Base-by-base conservation (phyloP, 2,113 vertebrate species). In the Pipra filicauda region DNA sequence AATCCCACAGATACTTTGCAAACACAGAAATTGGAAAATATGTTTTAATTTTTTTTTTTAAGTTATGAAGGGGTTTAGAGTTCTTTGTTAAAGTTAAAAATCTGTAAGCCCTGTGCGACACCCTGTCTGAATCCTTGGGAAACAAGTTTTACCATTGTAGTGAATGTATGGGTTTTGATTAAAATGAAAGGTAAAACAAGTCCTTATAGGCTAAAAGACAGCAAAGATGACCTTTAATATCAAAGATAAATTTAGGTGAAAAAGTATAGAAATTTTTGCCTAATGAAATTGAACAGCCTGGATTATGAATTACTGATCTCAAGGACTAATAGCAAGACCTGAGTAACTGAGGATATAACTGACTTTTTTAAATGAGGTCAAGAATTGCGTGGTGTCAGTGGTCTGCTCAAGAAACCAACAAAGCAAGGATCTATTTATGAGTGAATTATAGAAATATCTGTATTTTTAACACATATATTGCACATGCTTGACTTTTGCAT, bases 61-160 rank as follows among this genome's bases (percentile, higher is more conserved):
- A 66, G 6, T 67, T 69, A 54, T 76, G 55, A 82, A 41, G 6
- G 21, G 5, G 3, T 76, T 83, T 74, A 52, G 20, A 74, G 12
- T 87, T 70, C 43, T 49, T 65, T 72, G 14, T 44, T 89, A 20
- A 72, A 58, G 23, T n/a, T 66, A 54, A 89, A 96, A 83, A 70
- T 58, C 28, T 51, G 2, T 81, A 62, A 70, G 20, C 33, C 31
- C 62, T 69, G 1, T 74, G 19, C 83, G 41, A 49, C 17, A 12
- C n/a, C 11, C 10, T 69, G 4, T 79, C 33, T 85, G 75, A 84
- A 72, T 55, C 54, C 52, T 62, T 65, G 55, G 17, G 24, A 46
- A 70, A 22, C n/a, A 55, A 37, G 26, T 66, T 77, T 64, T 79
- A 46, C 54, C 27, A 18, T 43, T 48, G n/a, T 8, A 1, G 5